Evolutionary conservation across 2,797 vertebrate species (phyloP).

Genomic region (Gadopsis bispinosus): DNA sequence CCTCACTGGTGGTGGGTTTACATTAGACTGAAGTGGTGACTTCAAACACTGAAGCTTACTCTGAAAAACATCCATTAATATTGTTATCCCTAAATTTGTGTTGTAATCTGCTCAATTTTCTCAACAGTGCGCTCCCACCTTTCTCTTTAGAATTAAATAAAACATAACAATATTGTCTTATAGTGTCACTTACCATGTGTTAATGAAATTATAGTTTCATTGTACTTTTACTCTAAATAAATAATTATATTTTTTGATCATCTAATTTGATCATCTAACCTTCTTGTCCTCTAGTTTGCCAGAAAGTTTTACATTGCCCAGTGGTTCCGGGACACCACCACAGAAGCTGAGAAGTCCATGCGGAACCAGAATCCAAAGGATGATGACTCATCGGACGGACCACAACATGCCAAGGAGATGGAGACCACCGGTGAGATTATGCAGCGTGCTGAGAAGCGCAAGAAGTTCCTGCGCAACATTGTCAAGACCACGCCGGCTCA

Average conservation of each 20-base stretch:
- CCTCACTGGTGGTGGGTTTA: conserved; percentile 91
- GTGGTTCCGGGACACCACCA: conserved; percentile 96
- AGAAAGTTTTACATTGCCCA: conserved; percentile 97
- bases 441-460: conserved; percentile 95
- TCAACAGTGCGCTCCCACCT: background rate
- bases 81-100: background rate
- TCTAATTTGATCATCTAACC: background rate
- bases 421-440: conserved; percentile 96
- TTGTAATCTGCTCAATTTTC: background rate
- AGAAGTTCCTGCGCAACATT: conserved; percentile 94
- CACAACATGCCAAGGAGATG: conserved; percentile 94
- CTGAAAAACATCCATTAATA: background rate
- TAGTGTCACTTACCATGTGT: background rate
- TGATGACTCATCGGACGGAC: conserved; percentile 93
- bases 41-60: background rate
- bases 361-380: conserved; percentile 92
- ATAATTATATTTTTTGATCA: background rate
- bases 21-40: conserved; percentile 19
- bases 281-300: conserved; percentile 88
- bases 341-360: conserved; percentile 98
- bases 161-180: background rate
- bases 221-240: background rate
- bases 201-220: background rate
- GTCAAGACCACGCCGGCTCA: conserved; percentile 92
- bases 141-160: background rate